Base-by-base conservation (phyloP, 2,797 vertebrate species). In the Pagetopsis macropterus region DNA sequence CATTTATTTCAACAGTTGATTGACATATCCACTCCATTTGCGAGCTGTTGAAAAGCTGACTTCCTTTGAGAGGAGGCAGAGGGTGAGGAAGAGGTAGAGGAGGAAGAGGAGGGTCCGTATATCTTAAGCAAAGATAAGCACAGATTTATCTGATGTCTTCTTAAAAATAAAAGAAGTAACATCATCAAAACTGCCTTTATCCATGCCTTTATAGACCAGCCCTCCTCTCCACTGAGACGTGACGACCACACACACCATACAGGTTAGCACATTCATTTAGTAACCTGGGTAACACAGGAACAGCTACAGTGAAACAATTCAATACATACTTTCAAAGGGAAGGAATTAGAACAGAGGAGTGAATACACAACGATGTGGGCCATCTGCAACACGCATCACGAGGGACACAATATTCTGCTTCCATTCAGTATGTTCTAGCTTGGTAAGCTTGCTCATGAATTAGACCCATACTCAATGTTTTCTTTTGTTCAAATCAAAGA, bases 101-200 rank as follows among this genome's bases (percentile, higher is more conserved):
- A 88, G 70, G 85, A 87, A 84, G 91, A 91, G 84, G 86, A 92
- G 90, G 87, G 90, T 91, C 86, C 84, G 89, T 88, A 92, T 90
- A 90, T 95, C 80, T 92, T 90, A 90, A 94, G 92, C 94, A 93
- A 93, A 90, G 94, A 95, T 94, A 94, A 95, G 95, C 94, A 95
- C 95, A 95, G 95, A 95, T 95, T 95, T 95, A 89, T 95, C 94
- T 95, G 95, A 95, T 95, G 95, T 95, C 95, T 95, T 93, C 95
- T 94, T 93, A 92, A 91, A 37, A 93, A 94, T 94, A 94, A 92
- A 94, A 95, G 94, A 95, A 95, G 95, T 94, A 94, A 94, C 95
- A 95, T 95, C 94, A 95, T 95, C 94, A 94, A 95, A 95, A 94
- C 95, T 95, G 95, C 94, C 94, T 93, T 95, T 94, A 95, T 94